These are phyloP conservation scores for Clarias magur DNA, from an alignment of 2,113 vertebrate species.

Conservation along the genomic window DNA sequence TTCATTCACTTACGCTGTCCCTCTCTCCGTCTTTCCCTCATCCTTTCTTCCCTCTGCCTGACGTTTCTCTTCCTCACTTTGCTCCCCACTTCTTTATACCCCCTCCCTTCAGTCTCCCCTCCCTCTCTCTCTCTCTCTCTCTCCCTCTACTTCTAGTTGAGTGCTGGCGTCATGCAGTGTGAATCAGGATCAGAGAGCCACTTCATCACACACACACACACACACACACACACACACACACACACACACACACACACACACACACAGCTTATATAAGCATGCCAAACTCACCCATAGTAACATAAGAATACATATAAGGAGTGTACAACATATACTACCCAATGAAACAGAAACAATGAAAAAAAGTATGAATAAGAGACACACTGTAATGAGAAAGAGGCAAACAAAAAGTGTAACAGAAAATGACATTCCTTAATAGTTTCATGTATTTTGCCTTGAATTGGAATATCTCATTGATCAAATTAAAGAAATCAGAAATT, in stretches of 20 bases:
- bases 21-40: conserved; percentile 52
- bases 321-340: background rate
- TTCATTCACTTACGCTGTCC: conserved; percentile 50
- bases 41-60: conserved; percentile 29
- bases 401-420: background rate
- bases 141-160: conserved; percentile 27
- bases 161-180: conserved; percentile 53
- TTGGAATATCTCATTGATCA: background rate
- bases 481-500: background rate
- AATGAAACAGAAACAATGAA: background rate
- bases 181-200: conserved; percentile 44
- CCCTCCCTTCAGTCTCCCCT: conserved; percentile 49
- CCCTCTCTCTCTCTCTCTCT: conserved; percentile 46
- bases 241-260: background rate
- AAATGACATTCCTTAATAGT: background rate
- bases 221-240: too few relatives aligned
- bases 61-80: background rate
- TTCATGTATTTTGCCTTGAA: background rate
- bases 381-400: background rate
- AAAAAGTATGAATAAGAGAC: background rate
- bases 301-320: conserved; percentile 6
- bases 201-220: conserved; percentile 33
- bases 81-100: conserved; percentile 35
- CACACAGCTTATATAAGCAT: background rate
- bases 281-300: conserved; percentile 2